A percentile compares a stretch with the other conserved stretches of the same genome.
Conservation (phyloP, 2,797 vertebrate genomes). For the Ceryle rudis region DNA sequence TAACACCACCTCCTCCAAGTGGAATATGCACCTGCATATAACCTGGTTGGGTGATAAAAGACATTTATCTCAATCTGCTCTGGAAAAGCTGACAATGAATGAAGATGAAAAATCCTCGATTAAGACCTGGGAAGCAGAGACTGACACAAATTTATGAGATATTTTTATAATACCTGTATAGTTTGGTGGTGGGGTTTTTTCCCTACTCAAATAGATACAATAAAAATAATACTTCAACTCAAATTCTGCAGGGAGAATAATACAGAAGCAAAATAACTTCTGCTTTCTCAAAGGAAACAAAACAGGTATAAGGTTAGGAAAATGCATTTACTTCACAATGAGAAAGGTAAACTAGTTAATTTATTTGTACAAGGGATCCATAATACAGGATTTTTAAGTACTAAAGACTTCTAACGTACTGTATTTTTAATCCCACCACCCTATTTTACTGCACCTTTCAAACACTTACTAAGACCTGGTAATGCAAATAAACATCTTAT, state of each 20-base stretch:
- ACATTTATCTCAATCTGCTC: constrained; percentile 46
- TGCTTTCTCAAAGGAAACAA: constrained; percentile 25
- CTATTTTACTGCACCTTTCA: neutral
- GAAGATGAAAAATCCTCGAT: constrained; percentile 33
- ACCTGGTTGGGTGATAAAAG: constrained; percentile 21
- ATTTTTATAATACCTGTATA: constrained; percentile 12
- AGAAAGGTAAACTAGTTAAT: constrained; percentile 4
- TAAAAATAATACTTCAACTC: constrained; percentile 21
- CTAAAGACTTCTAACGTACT: neutral
- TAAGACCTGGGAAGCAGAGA: constrained; percentile 33
- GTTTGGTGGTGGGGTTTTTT: neutral
- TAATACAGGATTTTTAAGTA: neutral
- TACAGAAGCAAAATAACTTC: constrained; percentile 1
- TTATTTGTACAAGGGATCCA: neutral
- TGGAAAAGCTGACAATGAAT: constrained; percentile 37
- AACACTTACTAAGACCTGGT: neutral
- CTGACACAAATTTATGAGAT: constrained; percentile 16
- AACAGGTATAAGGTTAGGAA: constrained; percentile 26
- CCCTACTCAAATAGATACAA: neutral
- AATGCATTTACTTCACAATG: constrained; percentile 42
- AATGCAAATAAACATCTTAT: neutral
- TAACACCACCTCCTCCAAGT: neutral
- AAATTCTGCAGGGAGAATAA: constrained; percentile 2
- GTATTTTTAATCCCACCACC: neutral
- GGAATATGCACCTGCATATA: neutral